Evolutionary conservation across 2,797 vertebrate species (phyloP).

Genomic region (Sphenopsis melanotis): DNA sequence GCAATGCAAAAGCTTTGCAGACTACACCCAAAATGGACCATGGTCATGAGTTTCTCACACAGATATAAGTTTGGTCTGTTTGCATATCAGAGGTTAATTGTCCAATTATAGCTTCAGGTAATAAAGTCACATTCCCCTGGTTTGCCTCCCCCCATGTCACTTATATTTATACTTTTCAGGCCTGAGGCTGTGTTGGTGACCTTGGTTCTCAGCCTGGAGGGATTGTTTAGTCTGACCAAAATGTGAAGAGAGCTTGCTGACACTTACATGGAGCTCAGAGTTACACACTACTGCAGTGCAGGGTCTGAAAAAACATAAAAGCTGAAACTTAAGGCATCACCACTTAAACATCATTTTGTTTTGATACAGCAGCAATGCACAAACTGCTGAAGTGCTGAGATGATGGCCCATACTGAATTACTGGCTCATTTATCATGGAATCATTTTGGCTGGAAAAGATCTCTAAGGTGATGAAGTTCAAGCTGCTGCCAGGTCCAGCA

Average conservation of each 20-base stretch:
- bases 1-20: neutral
- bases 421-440: neutral
- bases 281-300: neutral
- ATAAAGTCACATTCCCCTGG: neutral
- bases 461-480: neutral
- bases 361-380: neutral
- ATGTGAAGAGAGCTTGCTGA: neutral
- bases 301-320: neutral
- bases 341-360: neutral
- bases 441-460: neutral
- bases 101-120: neutral
- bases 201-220: neutral
- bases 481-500: neutral
- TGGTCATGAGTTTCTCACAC: too few relatives aligned
- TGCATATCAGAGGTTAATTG: neutral
- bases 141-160: neutral
- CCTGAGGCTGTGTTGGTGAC: neutral
- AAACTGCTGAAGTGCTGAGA: neutral
- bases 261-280: neutral
- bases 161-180: neutral
- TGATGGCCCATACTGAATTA: neutral
- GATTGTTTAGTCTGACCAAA: neutral
- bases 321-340: neutral
- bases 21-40: neutral
- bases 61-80: neutral